Conservation (phyloP, 2,113 vertebrate species). For the Pardalotus punctatus region DNA sequence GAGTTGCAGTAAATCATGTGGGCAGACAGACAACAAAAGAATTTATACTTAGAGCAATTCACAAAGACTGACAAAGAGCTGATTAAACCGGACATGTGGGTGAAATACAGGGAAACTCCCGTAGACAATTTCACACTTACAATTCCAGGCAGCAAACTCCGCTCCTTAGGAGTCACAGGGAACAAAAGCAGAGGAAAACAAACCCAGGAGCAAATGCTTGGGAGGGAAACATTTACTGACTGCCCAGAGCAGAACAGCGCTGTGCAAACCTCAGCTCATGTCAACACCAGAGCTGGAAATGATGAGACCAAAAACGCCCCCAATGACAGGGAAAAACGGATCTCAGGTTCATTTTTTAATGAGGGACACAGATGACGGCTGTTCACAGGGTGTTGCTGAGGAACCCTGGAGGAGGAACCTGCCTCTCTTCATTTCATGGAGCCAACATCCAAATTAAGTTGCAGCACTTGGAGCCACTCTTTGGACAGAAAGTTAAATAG, state of each 20-base stretch:
- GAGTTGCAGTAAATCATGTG: slow-evolving; percentile 58
- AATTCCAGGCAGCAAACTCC: slow-evolving; percentile 38
- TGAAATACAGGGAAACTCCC: slow-evolving; percentile 46
- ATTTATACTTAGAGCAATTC: slow-evolving; percentile 61
- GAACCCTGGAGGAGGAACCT: not conserved
- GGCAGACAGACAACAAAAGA: slow-evolving; percentile 29
- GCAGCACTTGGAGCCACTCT: not conserved
- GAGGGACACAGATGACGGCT: not conserved
- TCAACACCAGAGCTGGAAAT: not conserved
- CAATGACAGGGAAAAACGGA: not conserved
- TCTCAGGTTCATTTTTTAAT: not conserved
- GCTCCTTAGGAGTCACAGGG: not conserved
- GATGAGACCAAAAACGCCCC: not conserved
- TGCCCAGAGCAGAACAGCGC: not conserved
- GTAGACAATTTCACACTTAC: not conserved
- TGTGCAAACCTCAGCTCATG: not conserved
- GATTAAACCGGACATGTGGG: slow-evolving; percentile 54
- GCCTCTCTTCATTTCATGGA: not conserved
- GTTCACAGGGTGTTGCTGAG: accelerated
- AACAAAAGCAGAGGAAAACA: not conserved
- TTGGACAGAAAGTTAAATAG: not conserved
- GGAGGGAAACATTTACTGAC: not conserved
- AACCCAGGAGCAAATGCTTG: not conserved
- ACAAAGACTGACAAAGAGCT: slow-evolving; percentile 49
- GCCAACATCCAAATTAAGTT: not conserved